phyloP scores from a whole-genome alignment of 2,113 vertebrate genomes.

The Eonycteris spelaea region DNA sequence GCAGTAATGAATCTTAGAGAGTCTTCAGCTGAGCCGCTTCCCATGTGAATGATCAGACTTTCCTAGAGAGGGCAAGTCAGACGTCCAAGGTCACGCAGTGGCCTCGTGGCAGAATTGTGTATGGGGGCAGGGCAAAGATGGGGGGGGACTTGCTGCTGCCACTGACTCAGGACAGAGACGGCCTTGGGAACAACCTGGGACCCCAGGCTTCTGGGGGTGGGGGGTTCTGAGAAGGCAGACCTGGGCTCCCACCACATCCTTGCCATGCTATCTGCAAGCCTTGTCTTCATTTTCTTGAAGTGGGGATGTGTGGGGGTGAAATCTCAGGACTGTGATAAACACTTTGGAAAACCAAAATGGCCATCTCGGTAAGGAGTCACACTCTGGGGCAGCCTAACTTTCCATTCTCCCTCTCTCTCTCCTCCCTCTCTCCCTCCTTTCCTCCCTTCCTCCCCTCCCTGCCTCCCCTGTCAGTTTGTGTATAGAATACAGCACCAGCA shows the following conservation, averaged over 20 bases:
- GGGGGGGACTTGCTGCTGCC: neutral
- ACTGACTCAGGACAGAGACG: neutral
- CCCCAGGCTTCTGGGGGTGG: neutral
- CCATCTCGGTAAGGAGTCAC: accelerated
- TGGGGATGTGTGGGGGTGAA: neutral
- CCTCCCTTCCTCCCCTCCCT: neutral
- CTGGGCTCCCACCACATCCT: neutral
- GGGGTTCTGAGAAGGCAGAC: neutral
- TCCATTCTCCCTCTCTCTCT: neutral
- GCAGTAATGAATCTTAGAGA: neutral
- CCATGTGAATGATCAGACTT: neutral
- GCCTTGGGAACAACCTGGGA: neutral
- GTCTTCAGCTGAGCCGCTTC: neutral
- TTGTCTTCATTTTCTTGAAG: neutral
- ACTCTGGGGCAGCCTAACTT: neutral
- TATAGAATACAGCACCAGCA: conserved; percentile 41
- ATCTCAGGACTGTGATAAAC: neutral
- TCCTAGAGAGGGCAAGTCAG: neutral
- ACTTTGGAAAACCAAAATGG: neutral
- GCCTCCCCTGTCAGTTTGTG: conserved; percentile 16
- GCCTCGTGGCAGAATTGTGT: neutral
- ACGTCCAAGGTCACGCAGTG: neutral
- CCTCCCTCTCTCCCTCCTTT: neutral
- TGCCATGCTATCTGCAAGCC: neutral
- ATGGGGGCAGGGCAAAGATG: neutral